Evolutionary conservation across 1,140 invertebrate genomes (phyloP), one percentile per base, ranked within the genome.

Genomic region (Drosophila auraria): DNA sequence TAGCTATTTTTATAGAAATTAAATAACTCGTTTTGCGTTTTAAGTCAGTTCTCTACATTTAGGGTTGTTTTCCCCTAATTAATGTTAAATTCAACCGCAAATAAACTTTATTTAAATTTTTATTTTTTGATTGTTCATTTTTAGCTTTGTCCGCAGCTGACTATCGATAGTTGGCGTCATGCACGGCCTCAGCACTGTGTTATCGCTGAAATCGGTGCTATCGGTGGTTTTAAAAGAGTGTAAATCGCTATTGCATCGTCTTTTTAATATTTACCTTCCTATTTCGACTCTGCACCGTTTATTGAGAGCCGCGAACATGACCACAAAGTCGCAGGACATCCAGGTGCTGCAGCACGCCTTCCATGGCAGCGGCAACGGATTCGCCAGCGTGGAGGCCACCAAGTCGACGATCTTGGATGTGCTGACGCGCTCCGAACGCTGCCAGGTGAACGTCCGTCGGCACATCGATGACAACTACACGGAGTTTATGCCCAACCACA

Each of bases 401-500:
- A 91, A 87, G 40, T 74, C 82, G 11, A 59, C 81, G 11, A 84
- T 93, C 8, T 75, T 61, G 0, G 82, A 92, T 70, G 70, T 93
- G 59, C 61, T 86, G 68, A 77, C 84, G 36, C 89, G 91, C 30
- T 87, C 82, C 11, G 86, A 84, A 63, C 63, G 75, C 17, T 92
- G 78, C 30, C 92, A 93, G 51, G 57, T 77, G 17, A 82, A 83
- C 38, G 74, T 83, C 57, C 83, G 87, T 23, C 81, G 77, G 25
- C 83, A 92, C 45, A 92, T 93, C 7, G 87, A 93, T 17, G 76
- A 84, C 8, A 92, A 93, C 60, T 93, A 92, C 47, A 65, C 65
- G 1, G 91, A 93, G 7, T 93, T 93, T 25, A 80, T 93, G 78
- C 79, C 91, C 27, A 92, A 91, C 57, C 73, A 92, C 49, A 89